phyloP scores from a whole-genome alignment of 2,797 vertebrate genomes.

The Enteromius mattozi region DNA sequence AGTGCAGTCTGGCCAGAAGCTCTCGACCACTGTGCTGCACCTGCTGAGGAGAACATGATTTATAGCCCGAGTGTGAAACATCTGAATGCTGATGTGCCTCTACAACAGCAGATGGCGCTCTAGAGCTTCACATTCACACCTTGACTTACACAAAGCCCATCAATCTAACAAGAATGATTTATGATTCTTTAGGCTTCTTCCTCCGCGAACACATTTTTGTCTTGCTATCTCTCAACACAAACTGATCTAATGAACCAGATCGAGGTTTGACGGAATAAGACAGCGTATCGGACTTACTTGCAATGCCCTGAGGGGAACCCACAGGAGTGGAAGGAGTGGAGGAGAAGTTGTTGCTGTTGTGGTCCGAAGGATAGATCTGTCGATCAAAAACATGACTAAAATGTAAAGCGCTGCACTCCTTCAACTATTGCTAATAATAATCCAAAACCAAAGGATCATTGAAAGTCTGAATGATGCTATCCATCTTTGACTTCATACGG shows the following conservation, averaged over 20 bases:
- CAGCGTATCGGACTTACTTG: slow-evolving; percentile 78
- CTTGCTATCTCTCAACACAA: slow-evolving; percentile 7
- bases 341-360: slow-evolving; percentile 96
- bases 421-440: background rate
- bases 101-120: slow-evolving; percentile 74
- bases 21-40: slow-evolving; percentile 93
- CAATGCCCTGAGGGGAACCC: slow-evolving; percentile 93
- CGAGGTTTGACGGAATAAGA: background rate
- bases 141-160: slow-evolving; percentile 2
- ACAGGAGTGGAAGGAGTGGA: slow-evolving; percentile 94
- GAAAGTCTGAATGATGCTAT: slow-evolving; percentile 3
- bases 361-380: slow-evolving; percentile 98
- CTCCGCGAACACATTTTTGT: background rate
- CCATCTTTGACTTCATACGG: background rate
- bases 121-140: slow-evolving; percentile 43
- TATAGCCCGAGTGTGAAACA: slow-evolving; percentile 5
- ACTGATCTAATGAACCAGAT: background rate
- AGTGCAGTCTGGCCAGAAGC: slow-evolving; percentile 84
- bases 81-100: slow-evolving; percentile 23
- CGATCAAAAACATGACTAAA: slow-evolving; percentile 36
- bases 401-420: background rate
- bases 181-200: slow-evolving; percentile 21
- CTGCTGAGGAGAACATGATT: slow-evolving; percentile 69
- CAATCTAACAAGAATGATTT: slow-evolving; percentile 8
- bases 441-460: background rate